These are phyloP conservation scores for Sebastes reedi DNA, from an alignment of 2,797 vertebrate genomes.

Conservation along the genomic window DNA sequence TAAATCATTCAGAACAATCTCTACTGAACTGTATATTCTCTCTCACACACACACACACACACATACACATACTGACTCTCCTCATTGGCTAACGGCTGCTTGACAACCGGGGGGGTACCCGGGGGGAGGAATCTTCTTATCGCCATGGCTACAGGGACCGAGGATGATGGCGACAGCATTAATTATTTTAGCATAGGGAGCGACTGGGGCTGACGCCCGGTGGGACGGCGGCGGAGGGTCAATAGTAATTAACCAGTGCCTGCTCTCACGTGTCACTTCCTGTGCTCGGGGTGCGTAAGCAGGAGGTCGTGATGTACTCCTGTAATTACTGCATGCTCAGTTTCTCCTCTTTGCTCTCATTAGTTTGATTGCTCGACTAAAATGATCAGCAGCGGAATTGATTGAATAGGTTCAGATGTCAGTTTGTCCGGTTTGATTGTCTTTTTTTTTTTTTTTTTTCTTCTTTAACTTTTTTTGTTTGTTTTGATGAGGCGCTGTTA, in stretches of 20 bases:
- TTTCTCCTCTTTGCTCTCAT: conserved; percentile 50
- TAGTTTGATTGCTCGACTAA: conserved; percentile 42
- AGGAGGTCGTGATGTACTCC: conserved; percentile 56
- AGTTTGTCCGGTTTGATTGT: background rate
- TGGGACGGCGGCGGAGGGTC: conserved; percentile 73
- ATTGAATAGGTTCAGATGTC: background rate
- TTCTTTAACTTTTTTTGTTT: background rate
- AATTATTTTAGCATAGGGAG: conserved; percentile 78
- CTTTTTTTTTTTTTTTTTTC: background rate
- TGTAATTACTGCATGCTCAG: conserved; percentile 60
- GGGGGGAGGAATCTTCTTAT: conserved; percentile 73
- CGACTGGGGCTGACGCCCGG: conserved; percentile 59
- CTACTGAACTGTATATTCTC: no score
- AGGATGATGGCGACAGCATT: conserved; percentile 73
- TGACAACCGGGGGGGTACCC: conserved; percentile 55
- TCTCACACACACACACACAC: background rate
- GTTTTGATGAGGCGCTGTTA: background rate
- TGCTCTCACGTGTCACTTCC: conserved; percentile 81
- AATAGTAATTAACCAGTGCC: conserved; percentile 81
- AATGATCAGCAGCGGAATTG: conserved; percentile 27
- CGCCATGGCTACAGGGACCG: conserved; percentile 77
- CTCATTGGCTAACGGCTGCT: conserved; percentile 60
- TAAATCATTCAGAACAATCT: conserved; percentile 32
- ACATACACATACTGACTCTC: background rate
- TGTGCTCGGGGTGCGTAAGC: conserved; percentile 65